Evolutionary conservation across 2,113 vertebrate species (phyloP).

Genomic region (Malurus alboscapulatus): DNA sequence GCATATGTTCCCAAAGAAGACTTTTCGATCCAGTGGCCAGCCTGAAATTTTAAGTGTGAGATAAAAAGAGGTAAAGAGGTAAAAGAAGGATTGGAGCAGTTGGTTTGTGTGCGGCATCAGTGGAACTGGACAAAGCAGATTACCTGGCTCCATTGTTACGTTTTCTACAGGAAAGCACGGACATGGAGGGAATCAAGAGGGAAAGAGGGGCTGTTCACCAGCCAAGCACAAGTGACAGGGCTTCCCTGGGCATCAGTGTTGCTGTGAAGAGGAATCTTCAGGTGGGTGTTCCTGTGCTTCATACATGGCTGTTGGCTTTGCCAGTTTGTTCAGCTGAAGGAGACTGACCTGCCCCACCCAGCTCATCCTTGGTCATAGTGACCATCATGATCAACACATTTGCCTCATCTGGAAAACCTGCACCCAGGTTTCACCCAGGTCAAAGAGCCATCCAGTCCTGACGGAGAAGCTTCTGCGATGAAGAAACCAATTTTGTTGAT

Average conservation of each 20-base stretch:
- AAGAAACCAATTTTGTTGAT: not conserved
- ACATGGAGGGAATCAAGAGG: not conserved
- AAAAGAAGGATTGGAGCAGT: not conserved
- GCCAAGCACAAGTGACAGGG: not conserved
- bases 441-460: not conserved
- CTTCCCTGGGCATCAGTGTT: accelerated
- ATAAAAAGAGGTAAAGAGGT: not conserved
- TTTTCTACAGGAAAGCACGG: not conserved
- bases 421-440: not conserved
- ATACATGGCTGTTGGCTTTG: not conserved
- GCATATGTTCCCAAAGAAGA: not conserved
- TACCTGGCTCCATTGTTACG: not conserved
- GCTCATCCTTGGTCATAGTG: not conserved
- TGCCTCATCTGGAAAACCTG: not conserved
- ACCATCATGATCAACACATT: not conserved
- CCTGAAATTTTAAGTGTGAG: not conserved
- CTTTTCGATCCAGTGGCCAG: not conserved
- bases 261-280: not conserved
- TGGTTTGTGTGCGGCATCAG: not conserved
- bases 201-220: not conserved
- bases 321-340: not conserved
- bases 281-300: not conserved
- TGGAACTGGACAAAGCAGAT: not conserved
- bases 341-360: not conserved
- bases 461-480: not conserved